phyloP scores from a whole-genome alignment of 2,888 invertebrate genomes.

The Podabrus alpinus region DNA sequence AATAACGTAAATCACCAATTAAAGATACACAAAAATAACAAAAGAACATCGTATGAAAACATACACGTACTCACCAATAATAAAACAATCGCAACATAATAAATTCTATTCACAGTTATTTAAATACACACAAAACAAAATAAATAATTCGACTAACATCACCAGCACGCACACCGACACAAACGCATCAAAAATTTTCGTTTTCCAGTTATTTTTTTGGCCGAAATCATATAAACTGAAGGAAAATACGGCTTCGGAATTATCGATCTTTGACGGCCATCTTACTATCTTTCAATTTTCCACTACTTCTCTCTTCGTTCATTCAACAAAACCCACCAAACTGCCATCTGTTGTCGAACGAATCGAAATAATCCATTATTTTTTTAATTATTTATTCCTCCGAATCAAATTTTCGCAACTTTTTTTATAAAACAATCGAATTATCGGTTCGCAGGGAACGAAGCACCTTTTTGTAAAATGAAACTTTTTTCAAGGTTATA shows the following conservation, averaged over 20 bases:
- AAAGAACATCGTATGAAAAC: slow-evolving; percentile 12
- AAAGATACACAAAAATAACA: neutral
- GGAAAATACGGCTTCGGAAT: slow-evolving; percentile 46
- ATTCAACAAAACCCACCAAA: slow-evolving; percentile 11
- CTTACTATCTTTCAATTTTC: slow-evolving; percentile 35
- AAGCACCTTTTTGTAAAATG: neutral
- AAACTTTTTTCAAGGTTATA: neutral
- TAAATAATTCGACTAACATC: neutral
- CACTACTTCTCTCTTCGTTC: slow-evolving; percentile 13
- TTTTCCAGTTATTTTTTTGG: slow-evolving; percentile 35
- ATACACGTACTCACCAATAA: slow-evolving; percentile 43
- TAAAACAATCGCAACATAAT: slow-evolving; percentile 46
- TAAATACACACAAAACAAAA: slow-evolving; percentile 9
- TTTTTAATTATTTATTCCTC: neutral
- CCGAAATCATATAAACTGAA: slow-evolving; percentile 39
- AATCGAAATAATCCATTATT: neutral
- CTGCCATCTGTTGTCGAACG: neutral
- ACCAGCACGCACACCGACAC: slow-evolving; percentile 11
- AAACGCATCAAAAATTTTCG: slow-evolving; percentile 23
- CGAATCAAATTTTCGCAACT: neutral
- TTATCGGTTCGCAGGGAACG: neutral
- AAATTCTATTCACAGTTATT: slow-evolving; percentile 23
- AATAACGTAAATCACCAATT: neutral
- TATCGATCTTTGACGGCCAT: slow-evolving; percentile 51
- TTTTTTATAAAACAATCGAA: neutral